Percentiles rank a stretch among this genome's conserved stretches.
Evolutionary conservation across 2,888 invertebrate genomes (phyloP).

Genomic region (Callyntrura guangdongensis): DNA sequence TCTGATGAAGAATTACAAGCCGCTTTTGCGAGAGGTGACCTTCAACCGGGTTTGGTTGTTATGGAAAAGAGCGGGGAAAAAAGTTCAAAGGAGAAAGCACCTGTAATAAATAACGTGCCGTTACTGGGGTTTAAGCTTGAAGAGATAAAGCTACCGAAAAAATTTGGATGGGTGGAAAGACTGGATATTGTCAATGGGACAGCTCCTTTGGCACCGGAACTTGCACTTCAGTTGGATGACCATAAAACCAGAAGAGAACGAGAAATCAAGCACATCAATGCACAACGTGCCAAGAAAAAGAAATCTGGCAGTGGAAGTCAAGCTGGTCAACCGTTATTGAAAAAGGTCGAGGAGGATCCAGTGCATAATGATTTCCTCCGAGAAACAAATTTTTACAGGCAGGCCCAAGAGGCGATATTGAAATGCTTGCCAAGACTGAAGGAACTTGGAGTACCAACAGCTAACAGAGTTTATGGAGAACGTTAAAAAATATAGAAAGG

Average conservation of each 20-base stretch:
- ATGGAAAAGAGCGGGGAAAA: slow-evolving; percentile 87
- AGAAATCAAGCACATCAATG: slow-evolving; percentile 89
- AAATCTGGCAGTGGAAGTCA: slow-evolving; percentile 25
- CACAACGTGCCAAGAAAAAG: slow-evolving; percentile 87
- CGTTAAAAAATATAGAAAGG: slow-evolving; percentile 96
- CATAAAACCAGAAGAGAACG: slow-evolving; percentile 91
- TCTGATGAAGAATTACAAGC: slow-evolving; percentile 89
- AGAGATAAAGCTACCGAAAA: slow-evolving; percentile 83
- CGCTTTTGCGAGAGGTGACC: slow-evolving; percentile 93
- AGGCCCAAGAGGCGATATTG: slow-evolving; percentile 94
- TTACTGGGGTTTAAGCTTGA: slow-evolving; percentile 83
- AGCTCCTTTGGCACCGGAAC: slow-evolving; percentile 94
- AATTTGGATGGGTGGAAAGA: slow-evolving; percentile 91
- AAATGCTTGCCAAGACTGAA: slow-evolving; percentile 93
- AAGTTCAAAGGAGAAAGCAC: slow-evolving; percentile 28
- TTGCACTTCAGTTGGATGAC: slow-evolving; percentile 92
- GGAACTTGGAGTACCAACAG: slow-evolving; percentile 91
- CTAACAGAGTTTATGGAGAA: slow-evolving; percentile 95
- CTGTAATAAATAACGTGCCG: slow-evolving; percentile 79
- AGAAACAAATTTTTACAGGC: slow-evolving; percentile 94
- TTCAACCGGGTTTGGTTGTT: slow-evolving; percentile 94
- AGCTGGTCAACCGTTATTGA: slow-evolving; percentile 83
- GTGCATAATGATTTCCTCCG: slow-evolving; percentile 96
- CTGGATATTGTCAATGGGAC: slow-evolving; percentile 92
- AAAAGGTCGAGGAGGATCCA: slow-evolving; percentile 91